Conservation (phyloP, 2,888 invertebrate species). For the Melinaea marsaeus region DNA sequence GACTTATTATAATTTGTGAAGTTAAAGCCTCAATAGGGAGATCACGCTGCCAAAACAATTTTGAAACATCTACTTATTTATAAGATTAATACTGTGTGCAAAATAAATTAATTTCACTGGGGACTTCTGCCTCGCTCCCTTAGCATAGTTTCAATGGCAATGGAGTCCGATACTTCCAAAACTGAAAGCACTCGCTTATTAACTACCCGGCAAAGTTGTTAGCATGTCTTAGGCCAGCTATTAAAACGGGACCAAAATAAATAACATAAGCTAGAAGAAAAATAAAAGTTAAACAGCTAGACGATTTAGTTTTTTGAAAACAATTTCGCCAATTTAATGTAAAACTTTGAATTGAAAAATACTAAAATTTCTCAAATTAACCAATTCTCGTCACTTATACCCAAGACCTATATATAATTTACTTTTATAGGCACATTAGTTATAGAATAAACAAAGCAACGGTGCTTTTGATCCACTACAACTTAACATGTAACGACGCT, state of each 20-base stretch:
- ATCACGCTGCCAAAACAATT: constrained; percentile 59
- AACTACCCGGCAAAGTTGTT: constrained; percentile 53
- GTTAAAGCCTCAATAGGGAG: constrained; percentile 63
- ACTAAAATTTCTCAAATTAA: constrained; percentile 62
- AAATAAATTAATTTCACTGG: constrained; percentile 70
- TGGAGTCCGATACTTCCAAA: constrained; percentile 53
- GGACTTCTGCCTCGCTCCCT: constrained; percentile 43
- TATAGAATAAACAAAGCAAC: constrained; percentile 72
- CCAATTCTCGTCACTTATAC: constrained; percentile 67
- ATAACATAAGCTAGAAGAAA: constrained; percentile 44
- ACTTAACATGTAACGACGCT: constrained; percentile 61
- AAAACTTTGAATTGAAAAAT: constrained; percentile 33
- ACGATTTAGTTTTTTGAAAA: constrained; percentile 46
- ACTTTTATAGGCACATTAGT: constrained; percentile 77
- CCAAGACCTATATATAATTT: constrained; percentile 71
- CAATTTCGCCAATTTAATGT: constrained; percentile 38
- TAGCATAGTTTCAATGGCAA: constrained; percentile 48
- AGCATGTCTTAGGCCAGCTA: constrained; percentile 64
- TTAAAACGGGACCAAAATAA: constrained; percentile 41
- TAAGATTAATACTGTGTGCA: constrained; percentile 72
- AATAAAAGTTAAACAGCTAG: constrained; percentile 29
- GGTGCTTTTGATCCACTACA: constrained; percentile 73
- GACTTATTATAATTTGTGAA: constrained; percentile 54
- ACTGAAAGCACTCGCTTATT: constrained; percentile 52
- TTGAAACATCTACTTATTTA: constrained; percentile 60